Evolutionary conservation across 2,797 vertebrate species (phyloP), one percentile per base, ranked within the genome.

Genomic region (Anas flavirostris): DNA sequence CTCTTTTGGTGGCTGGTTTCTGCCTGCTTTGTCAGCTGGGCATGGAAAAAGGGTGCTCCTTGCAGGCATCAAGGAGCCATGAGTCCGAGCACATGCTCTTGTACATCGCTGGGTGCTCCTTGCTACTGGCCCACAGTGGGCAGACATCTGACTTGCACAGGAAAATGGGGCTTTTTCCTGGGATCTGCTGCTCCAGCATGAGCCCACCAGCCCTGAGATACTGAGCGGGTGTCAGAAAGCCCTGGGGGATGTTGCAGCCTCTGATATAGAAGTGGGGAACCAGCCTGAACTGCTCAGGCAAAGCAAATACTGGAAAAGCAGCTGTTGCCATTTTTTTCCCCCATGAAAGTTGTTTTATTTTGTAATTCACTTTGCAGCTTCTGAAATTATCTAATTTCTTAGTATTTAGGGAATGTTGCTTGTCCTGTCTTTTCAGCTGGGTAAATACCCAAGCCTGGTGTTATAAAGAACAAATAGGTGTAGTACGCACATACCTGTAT

Each of bases 201-300:
- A 78, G 15, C 15, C 12, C 35, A 6, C 4, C 44, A 41, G 15
- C 16, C n/a, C 48, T 60, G 64, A 29, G 39, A 22, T 4, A 4
- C 21, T 18, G 14, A 35, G 16, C 0, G 5, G 25, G n/a, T 22
- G n/a, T 39, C 62, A 62, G 56, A 78, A 79, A 46, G 3, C 25
- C 8, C 1, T 1, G 11, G 3, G 5, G 16, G 25, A 63, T 0
- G 4, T 8, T 66, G 11, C 9, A 26, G 0, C 26, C 15, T 41
- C 46, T 53, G 53, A 15, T 28, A 8, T 0, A 16, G 31, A 33
- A 22, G 11, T 62, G 10, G 41, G 13, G 9, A 22, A 60, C 11
- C 28, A 55, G 31, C 33, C 23, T 13, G 14, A 76, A 50, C 8
- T 9, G 21, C 16, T 18, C 52, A 15, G 15, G 4, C 5, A 8